Evolutionary conservation across 2,113 vertebrate genomes (phyloP).

Genomic region (Corvus moneduloides): DNA sequence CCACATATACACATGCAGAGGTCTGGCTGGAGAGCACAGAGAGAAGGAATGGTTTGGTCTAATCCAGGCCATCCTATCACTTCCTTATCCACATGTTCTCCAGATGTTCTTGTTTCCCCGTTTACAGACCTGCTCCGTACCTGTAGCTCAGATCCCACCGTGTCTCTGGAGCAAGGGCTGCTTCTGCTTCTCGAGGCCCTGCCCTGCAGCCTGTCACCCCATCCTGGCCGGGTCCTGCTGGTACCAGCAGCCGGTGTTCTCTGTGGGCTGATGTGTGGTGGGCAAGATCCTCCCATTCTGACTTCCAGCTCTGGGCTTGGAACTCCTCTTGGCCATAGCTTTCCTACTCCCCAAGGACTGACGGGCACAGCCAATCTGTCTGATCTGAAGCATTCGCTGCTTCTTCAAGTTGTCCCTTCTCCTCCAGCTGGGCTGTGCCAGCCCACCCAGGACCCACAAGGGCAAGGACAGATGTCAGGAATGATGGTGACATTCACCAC

Average conservation of each 20-base stretch:
- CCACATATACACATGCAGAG: rapidly evolving
- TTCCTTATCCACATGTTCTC: neutral
- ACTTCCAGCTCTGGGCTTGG: neutral
- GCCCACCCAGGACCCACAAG: neutral
- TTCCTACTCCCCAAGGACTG: rapidly evolving
- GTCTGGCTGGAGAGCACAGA: neutral
- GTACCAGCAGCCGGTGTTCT: rapidly evolving
- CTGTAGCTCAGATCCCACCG: rapidly evolving
- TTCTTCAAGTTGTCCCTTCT: neutral
- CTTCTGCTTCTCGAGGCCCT: neutral
- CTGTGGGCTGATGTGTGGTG: rapidly evolving
- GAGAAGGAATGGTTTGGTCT: neutral
- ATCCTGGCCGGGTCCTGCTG: neutral
- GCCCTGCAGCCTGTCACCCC: neutral
- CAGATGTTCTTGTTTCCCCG: rapidly evolving
- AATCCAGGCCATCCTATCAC: neutral
- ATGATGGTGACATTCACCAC: rapidly evolving
- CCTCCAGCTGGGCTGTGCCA: neutral
- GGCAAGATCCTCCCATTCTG: neutral
- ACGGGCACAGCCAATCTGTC: rapidly evolving
- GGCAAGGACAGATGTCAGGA: neutral
- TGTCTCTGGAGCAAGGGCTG: neutral
- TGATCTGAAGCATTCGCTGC: neutral
- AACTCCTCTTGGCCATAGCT: neutral
- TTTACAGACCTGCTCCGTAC: neutral